Base-by-base conservation (phyloP, 2,797 vertebrate genomes). In the Morus bassanus region DNA sequence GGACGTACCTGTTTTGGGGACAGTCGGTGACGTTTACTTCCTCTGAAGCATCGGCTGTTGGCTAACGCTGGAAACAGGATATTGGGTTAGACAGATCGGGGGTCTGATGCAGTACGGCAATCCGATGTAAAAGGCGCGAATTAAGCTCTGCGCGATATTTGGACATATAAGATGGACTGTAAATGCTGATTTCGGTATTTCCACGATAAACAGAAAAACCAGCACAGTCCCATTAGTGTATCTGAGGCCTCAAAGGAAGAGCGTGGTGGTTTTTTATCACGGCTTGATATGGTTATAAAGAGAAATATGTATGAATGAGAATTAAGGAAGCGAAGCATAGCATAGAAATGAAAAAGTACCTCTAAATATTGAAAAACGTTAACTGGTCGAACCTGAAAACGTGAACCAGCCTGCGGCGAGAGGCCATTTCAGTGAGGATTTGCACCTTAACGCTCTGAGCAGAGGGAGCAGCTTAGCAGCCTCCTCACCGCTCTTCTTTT, bases 121-220 rank as follows among this genome's bases (percentile, higher is more conserved):
- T 64, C 25, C 37, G 7, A 10, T 13, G 23, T 59, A 31, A 80
- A 91, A 67, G 37, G 22, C 30, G 37, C 45, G 46, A 73, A 30
- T 67, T 75, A 35, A 37, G n/a, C 35, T 59, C 67, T 45, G 24
- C 72, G 39, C 0, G 1, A 59, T 46, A 21, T 53, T 41, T 25
- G 61, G 53, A 67, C 16, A 11, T 30, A 31, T 18, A 24, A 65
- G 9, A 27, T 56, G 33, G 31, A 31, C 39, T 75, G 45, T 18
- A 79, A 79, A 77, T 77, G 48, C 35, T 59, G 60, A 74, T 73
- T 89, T 77, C 41, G 74, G 33, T 69, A 64, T 28, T 77, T 77
- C 28, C n/a, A 30, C 0, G 0, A 70, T 28, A 48, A 72, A 50
- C 17, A 54, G 80, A 87, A 84, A 63, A 2, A 0, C 3, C 79